Conservation (phyloP, 1,140 invertebrate genomes). For the Drosophila serrata region DNA sequence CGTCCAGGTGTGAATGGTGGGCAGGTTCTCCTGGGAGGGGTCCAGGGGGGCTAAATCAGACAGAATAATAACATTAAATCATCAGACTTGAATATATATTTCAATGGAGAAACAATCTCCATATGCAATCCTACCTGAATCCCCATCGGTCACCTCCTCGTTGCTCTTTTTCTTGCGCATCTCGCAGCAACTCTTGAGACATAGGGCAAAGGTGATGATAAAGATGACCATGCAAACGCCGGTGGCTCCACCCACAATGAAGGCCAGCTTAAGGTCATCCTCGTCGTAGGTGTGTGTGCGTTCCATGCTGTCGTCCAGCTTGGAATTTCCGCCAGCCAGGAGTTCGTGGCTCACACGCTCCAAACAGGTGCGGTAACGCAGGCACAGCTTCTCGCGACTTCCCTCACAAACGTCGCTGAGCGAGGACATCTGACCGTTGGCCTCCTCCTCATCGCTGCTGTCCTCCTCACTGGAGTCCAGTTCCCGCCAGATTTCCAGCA, state of each 20-base stretch:
- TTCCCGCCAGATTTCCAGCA: slow-evolving; percentile 59
- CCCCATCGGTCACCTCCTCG: slow-evolving; percentile 3
- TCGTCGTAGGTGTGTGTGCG: slow-evolving; percentile 63
- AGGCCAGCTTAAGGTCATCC: slow-evolving; percentile 73
- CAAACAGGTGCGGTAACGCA: slow-evolving; percentile 67
- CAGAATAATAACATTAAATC: neutral
- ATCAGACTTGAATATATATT: neutral
- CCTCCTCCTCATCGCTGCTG: slow-evolving; percentile 1
- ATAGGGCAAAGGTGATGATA: slow-evolving; percentile 71
- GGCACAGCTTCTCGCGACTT: slow-evolving; percentile 65
- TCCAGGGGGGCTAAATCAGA: slow-evolving; percentile 33
- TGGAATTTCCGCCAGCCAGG: slow-evolving; percentile 30
- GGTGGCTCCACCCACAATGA: slow-evolving; percentile 69
- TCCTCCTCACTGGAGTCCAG: slow-evolving; percentile 59
- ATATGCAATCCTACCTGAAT: slow-evolving; percentile 22
- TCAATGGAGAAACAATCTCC: neutral
- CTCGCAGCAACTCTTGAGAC: slow-evolving; percentile 74
- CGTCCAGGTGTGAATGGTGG: slow-evolving; percentile 52
- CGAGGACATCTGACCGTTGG: slow-evolving; percentile 40
- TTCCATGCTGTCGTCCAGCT: slow-evolving; percentile 31
- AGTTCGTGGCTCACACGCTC: slow-evolving; percentile 69
- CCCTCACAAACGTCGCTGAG: slow-evolving; percentile 63
- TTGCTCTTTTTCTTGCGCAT: slow-evolving; percentile 49
- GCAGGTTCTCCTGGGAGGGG: slow-evolving; percentile 50
- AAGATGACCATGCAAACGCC: slow-evolving; percentile 78